Conservation (phyloP, 2,113 vertebrate genomes). For the Alligator mississippiensis region DNA sequence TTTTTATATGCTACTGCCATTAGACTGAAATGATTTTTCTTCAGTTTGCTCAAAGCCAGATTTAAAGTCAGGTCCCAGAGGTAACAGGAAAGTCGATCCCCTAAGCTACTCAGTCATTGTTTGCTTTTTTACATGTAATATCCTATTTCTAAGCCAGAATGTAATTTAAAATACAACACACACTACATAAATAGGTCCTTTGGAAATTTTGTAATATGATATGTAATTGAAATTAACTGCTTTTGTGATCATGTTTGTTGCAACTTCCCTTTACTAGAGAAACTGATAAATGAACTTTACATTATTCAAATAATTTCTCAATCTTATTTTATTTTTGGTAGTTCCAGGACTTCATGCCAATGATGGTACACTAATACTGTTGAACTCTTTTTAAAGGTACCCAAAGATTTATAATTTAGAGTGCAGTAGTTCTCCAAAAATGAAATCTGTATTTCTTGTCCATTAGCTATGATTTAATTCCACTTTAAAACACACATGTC, state of each 20-base stretch:
- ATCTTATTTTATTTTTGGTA: slow-evolving; percentile 16
- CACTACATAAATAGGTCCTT: slow-evolving; percentile 66
- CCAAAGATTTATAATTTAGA: not conserved
- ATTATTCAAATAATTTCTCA: slow-evolving; percentile 19
- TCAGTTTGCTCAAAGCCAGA: slow-evolving; percentile 85
- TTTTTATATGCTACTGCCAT: slow-evolving; percentile 77
- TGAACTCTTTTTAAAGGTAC: not conserved
- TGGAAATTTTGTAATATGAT: slow-evolving; percentile 67
- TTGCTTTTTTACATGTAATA: slow-evolving; percentile 86
- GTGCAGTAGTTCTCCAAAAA: not conserved
- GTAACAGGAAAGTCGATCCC: slow-evolving; percentile 82
- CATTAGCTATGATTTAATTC: not conserved
- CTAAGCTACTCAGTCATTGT: slow-evolving; percentile 84
- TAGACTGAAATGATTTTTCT: slow-evolving; percentile 85
- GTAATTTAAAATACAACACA: slow-evolving; percentile 76
- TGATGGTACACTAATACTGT: not conserved
- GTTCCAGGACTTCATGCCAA: slow-evolving; percentile 33
- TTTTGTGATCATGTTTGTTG: slow-evolving; percentile 53
- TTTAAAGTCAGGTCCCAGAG: slow-evolving; percentile 86
- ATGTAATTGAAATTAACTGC: slow-evolving; percentile 73
- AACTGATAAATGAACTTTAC: slow-evolving; percentile 31
- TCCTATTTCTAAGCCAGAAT: slow-evolving; percentile 77
- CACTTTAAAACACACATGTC: not conserved
- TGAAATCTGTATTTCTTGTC: slow-evolving; percentile 26
- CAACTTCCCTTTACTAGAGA: slow-evolving; percentile 9